phyloP scores from a whole-genome alignment of 2,113 vertebrate species.

The Semicossyphus pulcher region DNA sequence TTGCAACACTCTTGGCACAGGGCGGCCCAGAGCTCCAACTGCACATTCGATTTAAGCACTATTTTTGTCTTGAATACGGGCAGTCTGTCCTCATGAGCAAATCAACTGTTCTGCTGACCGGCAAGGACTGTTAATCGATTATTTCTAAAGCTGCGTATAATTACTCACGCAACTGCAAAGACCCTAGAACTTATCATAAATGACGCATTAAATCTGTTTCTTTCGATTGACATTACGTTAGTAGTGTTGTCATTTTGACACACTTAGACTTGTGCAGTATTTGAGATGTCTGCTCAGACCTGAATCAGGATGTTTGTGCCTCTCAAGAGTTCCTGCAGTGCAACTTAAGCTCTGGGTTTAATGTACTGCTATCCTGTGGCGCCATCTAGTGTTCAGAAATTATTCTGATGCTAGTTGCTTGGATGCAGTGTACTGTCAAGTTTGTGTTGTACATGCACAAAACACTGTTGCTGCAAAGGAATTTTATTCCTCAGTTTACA shows the following conservation, averaged over 20 bases:
- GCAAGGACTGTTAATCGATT: not conserved
- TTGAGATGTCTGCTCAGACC: not conserved
- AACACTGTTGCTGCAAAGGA: slow-evolving; percentile 9
- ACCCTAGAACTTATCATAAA: not conserved
- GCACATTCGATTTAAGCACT: slow-evolving; percentile 24
- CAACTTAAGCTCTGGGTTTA: not conserved
- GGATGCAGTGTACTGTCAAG: not conserved
- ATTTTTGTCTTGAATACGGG: slow-evolving; percentile 13
- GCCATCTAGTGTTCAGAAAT: slow-evolving; percentile 57
- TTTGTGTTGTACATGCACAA: not conserved
- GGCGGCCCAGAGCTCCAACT: not conserved
- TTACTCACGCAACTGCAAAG: not conserved
- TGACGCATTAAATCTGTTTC: not conserved
- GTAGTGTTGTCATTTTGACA: not conserved
- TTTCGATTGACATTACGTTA: not conserved
- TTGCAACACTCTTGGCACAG: slow-evolving; percentile 28
- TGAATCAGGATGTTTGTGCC: not conserved
- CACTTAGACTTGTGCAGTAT: not conserved
- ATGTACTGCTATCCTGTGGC: slow-evolving; percentile 36
- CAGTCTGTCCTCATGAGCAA: not conserved
- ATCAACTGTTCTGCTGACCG: slow-evolving; percentile 2
- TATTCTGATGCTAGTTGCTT: fast-evolving
- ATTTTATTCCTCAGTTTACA: slow-evolving; percentile 58
- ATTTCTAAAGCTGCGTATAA: not conserved
- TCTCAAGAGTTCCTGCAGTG: not conserved